phyloP scores from a whole-genome alignment of 2,113 vertebrate species.

The Pungitius pungitius region DNA sequence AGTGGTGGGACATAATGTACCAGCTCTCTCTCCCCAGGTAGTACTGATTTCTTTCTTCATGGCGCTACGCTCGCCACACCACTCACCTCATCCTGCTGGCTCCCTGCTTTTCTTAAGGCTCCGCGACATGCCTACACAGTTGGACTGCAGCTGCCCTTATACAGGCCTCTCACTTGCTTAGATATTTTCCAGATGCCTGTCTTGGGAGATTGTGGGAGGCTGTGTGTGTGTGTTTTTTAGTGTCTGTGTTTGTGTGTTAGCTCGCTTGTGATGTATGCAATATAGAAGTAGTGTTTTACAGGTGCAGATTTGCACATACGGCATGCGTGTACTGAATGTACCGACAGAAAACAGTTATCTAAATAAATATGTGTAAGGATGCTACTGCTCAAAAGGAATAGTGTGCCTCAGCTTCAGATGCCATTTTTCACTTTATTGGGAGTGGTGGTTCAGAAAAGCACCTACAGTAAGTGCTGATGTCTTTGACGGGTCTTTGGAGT shows the following conservation, averaged over 20 bases:
- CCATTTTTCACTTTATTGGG: conserved; percentile 47
- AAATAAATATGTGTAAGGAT: conserved; percentile 16
- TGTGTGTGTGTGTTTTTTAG: conserved; percentile 18
- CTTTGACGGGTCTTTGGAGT: conserved; percentile 46
- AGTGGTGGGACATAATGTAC: conserved; percentile 65
- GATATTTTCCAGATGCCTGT: conserved; percentile 74
- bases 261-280: conserved; percentile 42
- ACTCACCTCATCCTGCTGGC: conserved; percentile 64
- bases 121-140: conserved; percentile 60
- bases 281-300: conserved; percentile 2
- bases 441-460: conserved; percentile 49
- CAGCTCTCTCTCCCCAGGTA: conserved; percentile 56
- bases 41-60: conserved; percentile 69
- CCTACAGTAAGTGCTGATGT: conserved; percentile 34
- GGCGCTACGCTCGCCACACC: conserved; percentile 52
- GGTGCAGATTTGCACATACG: background rate
- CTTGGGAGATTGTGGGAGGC: conserved; percentile 32
- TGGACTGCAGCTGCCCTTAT: conserved; percentile 59
- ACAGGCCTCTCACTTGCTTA: conserved; percentile 43
- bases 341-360: conserved; percentile 2
- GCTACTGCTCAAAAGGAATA: conserved; percentile 8
- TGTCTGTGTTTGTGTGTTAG: background rate
- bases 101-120: conserved; percentile 67
- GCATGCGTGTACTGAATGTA: background rate
- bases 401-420: conserved; percentile 5